Conservation (phyloP, 1,140 invertebrate species). For the Streblospio benedicti region DNA sequence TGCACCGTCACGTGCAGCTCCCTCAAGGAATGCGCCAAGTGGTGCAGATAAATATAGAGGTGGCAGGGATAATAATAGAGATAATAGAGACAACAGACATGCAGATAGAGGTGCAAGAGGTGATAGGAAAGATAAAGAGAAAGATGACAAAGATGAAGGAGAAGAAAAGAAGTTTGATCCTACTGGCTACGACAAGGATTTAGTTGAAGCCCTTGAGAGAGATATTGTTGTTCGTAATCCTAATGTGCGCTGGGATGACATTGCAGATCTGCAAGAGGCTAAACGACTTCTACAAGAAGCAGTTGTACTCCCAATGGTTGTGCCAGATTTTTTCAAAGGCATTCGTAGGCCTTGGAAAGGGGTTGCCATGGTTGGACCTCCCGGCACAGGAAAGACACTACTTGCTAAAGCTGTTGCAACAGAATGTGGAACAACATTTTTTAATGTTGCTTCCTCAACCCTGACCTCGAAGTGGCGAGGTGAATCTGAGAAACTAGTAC, state of each 20-base stretch:
- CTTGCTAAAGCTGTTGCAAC: conserved; percentile 98
- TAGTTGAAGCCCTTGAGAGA: conserved; percentile 90
- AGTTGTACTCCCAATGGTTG: conserved; percentile 92
- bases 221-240: conserved; percentile 98
- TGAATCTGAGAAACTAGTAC: conserved; percentile 96
- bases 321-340: conserved; percentile 97
- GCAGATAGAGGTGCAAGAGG: neutral
- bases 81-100: neutral
- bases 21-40: no score
- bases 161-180: conserved; percentile 83
- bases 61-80: neutral
- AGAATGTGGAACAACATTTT: conserved; percentile 98
- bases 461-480: conserved; percentile 96
- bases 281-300: conserved; percentile 93
- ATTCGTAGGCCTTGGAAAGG: conserved; percentile 89
- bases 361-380: conserved; percentile 93
- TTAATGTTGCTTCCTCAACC: conserved; percentile 95
- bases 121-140: no score
- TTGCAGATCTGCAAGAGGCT: conserved; percentile 89
- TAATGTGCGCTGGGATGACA: conserved; percentile 79
- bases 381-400: conserved; percentile 98
- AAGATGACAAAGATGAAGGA: conserved; percentile 34
- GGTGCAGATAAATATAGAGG: no score
- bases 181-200: conserved; percentile 76
- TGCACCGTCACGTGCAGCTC: neutral